Evolutionary conservation across 2,113 vertebrate genomes (phyloP).

Genomic region (Chaetorhynchus papuensis): DNA sequence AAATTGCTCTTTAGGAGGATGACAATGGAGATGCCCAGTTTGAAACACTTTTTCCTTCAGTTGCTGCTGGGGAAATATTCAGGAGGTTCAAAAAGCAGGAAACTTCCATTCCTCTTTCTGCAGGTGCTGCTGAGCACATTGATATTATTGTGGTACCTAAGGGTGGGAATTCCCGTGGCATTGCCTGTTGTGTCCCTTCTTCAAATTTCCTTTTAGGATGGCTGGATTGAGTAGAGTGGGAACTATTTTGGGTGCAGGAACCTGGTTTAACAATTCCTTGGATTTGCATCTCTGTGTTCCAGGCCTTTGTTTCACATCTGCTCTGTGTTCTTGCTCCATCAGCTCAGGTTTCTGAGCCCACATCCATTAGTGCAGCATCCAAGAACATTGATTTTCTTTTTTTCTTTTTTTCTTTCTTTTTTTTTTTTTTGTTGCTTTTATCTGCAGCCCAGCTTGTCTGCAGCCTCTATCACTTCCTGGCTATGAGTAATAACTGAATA

Average conservation of each 20-base stretch:
- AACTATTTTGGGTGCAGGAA: background rate
- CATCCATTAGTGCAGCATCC: conserved; percentile 19
- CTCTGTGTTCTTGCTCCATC: background rate
- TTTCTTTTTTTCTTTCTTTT: background rate
- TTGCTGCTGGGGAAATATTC: background rate
- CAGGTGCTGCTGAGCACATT: background rate
- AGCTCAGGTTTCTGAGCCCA: background rate
- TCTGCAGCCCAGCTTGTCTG: background rate
- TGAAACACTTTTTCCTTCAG: background rate
- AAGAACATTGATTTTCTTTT: background rate
- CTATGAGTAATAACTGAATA: background rate
- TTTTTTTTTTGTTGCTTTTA: background rate
- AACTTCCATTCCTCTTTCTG: background rate
- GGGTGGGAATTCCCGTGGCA: background rate
- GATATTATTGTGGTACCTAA: background rate
- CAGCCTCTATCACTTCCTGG: background rate
- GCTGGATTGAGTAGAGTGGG: background rate
- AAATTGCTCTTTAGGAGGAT: background rate
- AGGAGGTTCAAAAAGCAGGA: background rate
- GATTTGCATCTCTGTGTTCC: background rate
- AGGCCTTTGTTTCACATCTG: background rate
- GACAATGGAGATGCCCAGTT: background rate
- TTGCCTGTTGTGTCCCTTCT: background rate
- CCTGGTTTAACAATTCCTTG: background rate
- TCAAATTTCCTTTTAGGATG: background rate